Conservation (phyloP, 2,888 invertebrate genomes). For the Lottia gigantea region DNA sequence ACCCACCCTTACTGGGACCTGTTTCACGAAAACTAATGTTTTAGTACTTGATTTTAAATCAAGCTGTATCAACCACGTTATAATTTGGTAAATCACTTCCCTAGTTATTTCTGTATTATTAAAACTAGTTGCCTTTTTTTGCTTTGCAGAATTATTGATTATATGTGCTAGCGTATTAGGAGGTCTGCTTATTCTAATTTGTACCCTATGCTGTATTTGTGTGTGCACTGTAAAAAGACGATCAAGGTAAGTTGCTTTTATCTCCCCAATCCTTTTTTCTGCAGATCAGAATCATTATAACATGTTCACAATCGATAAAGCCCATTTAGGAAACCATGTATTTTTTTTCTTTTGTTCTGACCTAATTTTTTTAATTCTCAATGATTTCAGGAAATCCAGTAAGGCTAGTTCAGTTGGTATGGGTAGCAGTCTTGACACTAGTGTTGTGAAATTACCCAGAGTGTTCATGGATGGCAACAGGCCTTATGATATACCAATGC, state of each 20-base stretch:
- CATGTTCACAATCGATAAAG: neutral
- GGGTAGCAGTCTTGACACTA: slow-evolving; percentile 30
- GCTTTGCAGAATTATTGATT: slow-evolving; percentile 33
- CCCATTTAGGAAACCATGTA: too few relatives aligned
- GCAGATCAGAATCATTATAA: neutral
- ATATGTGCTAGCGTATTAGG: slow-evolving; percentile 34
- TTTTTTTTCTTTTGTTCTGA: too few relatives aligned
- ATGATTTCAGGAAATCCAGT: slow-evolving; percentile 25
- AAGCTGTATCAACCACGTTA: too few relatives aligned
- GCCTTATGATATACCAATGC: slow-evolving; percentile 32
- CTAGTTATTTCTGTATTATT: too few relatives aligned
- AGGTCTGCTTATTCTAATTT: slow-evolving; percentile 24
- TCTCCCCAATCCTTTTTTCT: too few relatives aligned
- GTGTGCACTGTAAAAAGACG: slow-evolving; percentile 27
- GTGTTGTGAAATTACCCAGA: slow-evolving; percentile 36
- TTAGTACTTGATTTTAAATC: too few relatives aligned
- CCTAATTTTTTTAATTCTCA: too few relatives aligned
- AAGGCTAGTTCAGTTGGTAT: slow-evolving; percentile 28
- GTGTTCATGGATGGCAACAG: slow-evolving; percentile 40
- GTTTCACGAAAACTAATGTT: too few relatives aligned
- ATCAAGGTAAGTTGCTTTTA: slow-evolving; percentile 17
- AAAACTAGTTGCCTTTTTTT: neutral
- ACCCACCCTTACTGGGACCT: too few relatives aligned
- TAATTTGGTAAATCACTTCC: too few relatives aligned
- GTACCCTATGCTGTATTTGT: slow-evolving; percentile 27